These are phyloP conservation scores for Hydropsyche betteni DNA, from an alignment of 2,888 invertebrate genomes.

Conservation along the genomic window DNA sequence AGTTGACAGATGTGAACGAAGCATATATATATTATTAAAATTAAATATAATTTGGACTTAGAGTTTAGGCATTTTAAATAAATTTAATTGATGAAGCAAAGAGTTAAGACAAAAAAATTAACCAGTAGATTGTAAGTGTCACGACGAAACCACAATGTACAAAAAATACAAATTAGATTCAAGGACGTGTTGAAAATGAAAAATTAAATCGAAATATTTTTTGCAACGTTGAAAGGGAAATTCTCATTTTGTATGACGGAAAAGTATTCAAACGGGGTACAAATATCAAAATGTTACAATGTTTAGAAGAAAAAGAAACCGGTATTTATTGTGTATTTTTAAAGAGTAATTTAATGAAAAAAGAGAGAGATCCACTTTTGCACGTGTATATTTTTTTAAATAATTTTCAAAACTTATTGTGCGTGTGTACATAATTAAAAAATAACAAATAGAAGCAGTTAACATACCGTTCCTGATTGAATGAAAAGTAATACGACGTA, in stretches of 20 bases:
- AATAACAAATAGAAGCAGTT: neutral
- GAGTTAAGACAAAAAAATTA: too few relatives aligned
- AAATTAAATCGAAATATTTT: constrained; percentile 20
- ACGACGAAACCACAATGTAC: constrained; percentile 50
- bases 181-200: constrained; percentile 23
- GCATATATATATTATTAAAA: constrained; percentile 28
- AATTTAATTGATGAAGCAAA: constrained; percentile 3
- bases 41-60: constrained; percentile 32
- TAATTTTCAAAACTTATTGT: constrained; percentile 14
- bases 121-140: constrained; percentile 19
- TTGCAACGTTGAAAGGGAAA: constrained; percentile 19
- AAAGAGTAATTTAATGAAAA: constrained; percentile 26
- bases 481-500: neutral
- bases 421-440: constrained; percentile 6
- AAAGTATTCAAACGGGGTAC: constrained; percentile 30
- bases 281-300: constrained; percentile 28
- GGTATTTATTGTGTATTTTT: constrained; percentile 33
- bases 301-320: constrained; percentile 1
- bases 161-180: constrained; percentile 42
- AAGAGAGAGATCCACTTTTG: constrained; percentile 24
- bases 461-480: constrained; percentile 14
- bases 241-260: constrained; percentile 5
- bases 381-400: constrained; percentile 32
- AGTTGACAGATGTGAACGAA: constrained; percentile 30
- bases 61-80: constrained; percentile 33